phyloP scores from a whole-genome alignment of 2,113 vertebrate genomes.

The Malurus cyaneus region DNA sequence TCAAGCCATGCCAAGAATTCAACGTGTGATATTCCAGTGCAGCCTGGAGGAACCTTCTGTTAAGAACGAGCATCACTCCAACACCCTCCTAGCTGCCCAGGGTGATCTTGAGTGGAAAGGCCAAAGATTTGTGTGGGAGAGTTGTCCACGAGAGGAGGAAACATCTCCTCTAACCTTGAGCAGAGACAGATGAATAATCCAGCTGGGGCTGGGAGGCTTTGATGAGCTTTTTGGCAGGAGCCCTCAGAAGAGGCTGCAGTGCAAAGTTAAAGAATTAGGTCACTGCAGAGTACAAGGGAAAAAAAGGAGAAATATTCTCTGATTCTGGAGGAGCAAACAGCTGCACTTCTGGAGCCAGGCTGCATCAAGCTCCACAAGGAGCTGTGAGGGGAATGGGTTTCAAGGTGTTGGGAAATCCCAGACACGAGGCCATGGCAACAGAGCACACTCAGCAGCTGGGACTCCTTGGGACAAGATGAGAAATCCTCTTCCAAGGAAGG shows the following conservation, averaged over 20 bases:
- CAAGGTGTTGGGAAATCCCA: background rate
- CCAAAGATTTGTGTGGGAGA: constrained; percentile 9
- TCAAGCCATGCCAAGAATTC: background rate
- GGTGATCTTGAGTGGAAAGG: background rate
- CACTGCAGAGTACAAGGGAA: background rate
- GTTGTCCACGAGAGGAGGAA: background rate
- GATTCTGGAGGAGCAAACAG: background rate
- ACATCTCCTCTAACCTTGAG: constrained; percentile 37
- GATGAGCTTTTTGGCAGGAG: constrained; percentile 26
- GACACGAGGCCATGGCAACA: background rate
- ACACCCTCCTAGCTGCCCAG: background rate
- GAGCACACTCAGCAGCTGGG: background rate
- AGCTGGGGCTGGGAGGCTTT: background rate
- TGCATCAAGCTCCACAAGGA: rapidly evolving
- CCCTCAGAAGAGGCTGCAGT: constrained; percentile 23
- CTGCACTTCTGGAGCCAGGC: background rate
- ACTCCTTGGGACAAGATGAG: background rate
- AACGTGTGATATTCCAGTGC: background rate
- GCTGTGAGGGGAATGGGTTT: background rate
- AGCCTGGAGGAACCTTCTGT: background rate
- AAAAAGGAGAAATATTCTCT: background rate
- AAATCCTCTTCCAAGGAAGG: background rate
- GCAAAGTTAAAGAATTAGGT: constrained; percentile 53
- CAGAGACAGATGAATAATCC: constrained; percentile 21
- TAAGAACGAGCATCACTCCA: background rate